phyloP scores from a whole-genome alignment of 2,113 vertebrate genomes.

The Anas platyrhynchos region DNA sequence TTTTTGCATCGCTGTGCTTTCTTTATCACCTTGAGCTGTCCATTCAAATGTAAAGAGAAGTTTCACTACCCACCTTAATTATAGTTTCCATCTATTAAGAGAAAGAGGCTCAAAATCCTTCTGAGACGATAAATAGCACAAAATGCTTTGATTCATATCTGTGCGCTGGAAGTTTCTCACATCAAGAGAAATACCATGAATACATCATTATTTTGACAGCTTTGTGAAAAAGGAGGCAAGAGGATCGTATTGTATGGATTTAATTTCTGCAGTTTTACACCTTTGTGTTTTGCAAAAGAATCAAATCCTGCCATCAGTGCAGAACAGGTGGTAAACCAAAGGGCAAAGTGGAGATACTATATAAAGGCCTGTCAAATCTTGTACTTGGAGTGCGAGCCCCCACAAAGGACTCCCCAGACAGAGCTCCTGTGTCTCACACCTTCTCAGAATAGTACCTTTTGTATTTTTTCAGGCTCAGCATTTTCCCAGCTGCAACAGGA shows the following conservation, averaged over 20 bases:
- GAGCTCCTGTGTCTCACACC: slow-evolving; percentile 11
- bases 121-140: slow-evolving; percentile 56
- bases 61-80: slow-evolving; percentile 41
- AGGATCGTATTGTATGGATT: neutral
- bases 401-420: neutral
- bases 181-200: slow-evolving; percentile 47
- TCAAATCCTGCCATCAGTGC: neutral
- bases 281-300: slow-evolving; percentile 38
- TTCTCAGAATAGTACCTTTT: neutral
- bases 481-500: neutral
- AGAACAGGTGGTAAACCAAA: slow-evolving; percentile 32
- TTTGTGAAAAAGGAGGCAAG: slow-evolving; percentile 40
- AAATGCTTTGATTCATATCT: slow-evolving; percentile 60
- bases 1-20: neutral
- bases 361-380: slow-evolving; percentile 8
- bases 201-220: slow-evolving; percentile 64
- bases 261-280: slow-evolving; percentile 53
- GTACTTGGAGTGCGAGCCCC: neutral
- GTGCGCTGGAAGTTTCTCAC: slow-evolving; percentile 53
- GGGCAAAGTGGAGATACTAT: neutral
- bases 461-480: neutral
- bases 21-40: slow-evolving; percentile 39
- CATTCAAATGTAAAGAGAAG: slow-evolving; percentile 23
- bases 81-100: slow-evolving; percentile 53
- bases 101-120: slow-evolving; percentile 11